These are phyloP conservation scores for Sipunculus nudus DNA, from an alignment of 2,888 invertebrate species.

Conservation along the genomic window DNA sequence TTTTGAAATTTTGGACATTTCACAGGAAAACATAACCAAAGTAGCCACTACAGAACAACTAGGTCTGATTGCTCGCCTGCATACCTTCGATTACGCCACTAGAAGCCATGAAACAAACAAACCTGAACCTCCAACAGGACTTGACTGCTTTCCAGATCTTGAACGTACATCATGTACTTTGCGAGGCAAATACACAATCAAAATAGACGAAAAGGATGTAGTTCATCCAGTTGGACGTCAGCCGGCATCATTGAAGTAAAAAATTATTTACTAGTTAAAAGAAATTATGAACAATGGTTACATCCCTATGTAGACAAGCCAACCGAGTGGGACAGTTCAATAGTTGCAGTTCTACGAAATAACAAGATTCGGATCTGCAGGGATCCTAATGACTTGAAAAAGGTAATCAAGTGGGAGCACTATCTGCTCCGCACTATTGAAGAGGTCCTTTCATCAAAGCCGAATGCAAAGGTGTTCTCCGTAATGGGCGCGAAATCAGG, in stretches of 20 bases:
- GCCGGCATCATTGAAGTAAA: slow-evolving; percentile 20
- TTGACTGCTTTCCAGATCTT: too few relatives aligned
- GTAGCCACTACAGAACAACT: too few relatives aligned
- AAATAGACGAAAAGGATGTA: slow-evolving; percentile 19
- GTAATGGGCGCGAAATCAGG: slow-evolving; percentile 41
- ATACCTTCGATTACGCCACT: too few relatives aligned
- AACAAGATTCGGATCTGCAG: slow-evolving; percentile 41
- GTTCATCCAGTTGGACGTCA: slow-evolving; percentile 26
- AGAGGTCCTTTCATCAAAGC: slow-evolving; percentile 37
- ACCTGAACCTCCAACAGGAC: too few relatives aligned
- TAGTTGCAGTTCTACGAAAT: slow-evolving; percentile 33
- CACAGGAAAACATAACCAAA: too few relatives aligned
- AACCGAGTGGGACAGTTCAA: slow-evolving; percentile 43
- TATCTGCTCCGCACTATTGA: slow-evolving; percentile 41
- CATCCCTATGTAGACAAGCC: slow-evolving; percentile 34
- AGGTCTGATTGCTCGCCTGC: too few relatives aligned
- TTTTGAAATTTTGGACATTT: too few relatives aligned
- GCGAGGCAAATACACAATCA: slow-evolving; percentile 18
- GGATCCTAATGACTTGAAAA: slow-evolving; percentile 39
- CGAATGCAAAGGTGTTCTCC: slow-evolving; percentile 41
- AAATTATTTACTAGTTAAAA: slow-evolving; percentile 32
- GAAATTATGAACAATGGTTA: slow-evolving; percentile 39
- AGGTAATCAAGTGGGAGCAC: slow-evolving; percentile 33
- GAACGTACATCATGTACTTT: too few relatives aligned
- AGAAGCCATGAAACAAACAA: too few relatives aligned